Conservation (phyloP, 2,888 invertebrate genomes). For the Anaspis maculata region DNA sequence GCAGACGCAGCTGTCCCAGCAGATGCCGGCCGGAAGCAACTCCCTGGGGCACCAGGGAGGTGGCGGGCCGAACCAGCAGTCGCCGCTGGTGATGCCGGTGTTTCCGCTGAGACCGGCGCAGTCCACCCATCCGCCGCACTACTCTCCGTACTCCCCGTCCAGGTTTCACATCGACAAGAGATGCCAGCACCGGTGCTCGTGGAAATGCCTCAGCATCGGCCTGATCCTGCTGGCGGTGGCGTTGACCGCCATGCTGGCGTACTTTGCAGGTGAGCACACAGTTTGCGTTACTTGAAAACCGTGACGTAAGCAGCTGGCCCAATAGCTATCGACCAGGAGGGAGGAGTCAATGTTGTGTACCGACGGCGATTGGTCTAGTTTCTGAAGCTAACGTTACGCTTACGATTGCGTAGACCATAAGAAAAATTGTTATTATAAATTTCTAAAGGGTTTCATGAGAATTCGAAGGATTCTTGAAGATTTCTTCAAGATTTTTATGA, state of each 20-base stretch:
- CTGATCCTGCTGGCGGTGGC: conserved; percentile 86
- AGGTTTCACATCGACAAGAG: conserved; percentile 92
- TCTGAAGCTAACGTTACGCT: too few species aligned
- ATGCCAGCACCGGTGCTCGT: conserved; percentile 89
- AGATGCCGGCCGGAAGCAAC: conserved; percentile 51
- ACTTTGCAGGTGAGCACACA: conserved; percentile 94
- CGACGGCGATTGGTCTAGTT: too few species aligned
- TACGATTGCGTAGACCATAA: too few species aligned
- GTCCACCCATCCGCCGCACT: conserved; percentile 59
- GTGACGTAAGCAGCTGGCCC: too few species aligned
- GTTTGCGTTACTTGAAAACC: too few species aligned
- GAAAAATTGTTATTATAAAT: too few species aligned
- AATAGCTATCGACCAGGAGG: too few species aligned
- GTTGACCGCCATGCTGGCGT: conserved; percentile 87
- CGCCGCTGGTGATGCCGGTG: conserved; percentile 80
- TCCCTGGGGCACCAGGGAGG: conserved; percentile 54
- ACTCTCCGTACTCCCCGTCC: conserved; percentile 85
- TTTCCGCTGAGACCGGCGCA: conserved; percentile 63
- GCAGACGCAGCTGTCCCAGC: conserved; percentile 49
- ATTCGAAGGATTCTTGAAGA: too few species aligned
- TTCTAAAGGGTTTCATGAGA: too few species aligned
- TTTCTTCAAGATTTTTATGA: too few species aligned
- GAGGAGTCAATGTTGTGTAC: too few species aligned
- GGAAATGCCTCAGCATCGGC: conserved; percentile 93
- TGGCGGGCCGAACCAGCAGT: conserved; percentile 51